phyloP scores from a whole-genome alignment of 2,113 vertebrate genomes.

The Rostratula benghalensis region DNA sequence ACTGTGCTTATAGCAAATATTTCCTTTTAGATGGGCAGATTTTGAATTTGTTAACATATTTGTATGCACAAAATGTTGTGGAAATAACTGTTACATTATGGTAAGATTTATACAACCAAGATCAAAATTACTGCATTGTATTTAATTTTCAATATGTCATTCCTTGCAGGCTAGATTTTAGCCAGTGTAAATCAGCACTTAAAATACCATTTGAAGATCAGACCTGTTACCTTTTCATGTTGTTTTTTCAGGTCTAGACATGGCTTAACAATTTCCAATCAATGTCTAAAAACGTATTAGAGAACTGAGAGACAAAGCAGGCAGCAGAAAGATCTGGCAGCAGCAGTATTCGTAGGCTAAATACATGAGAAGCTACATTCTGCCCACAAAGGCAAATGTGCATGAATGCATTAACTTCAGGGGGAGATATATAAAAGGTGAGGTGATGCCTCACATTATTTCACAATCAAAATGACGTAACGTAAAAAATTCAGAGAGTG shows the following conservation, averaged over 20 bases:
- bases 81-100: not conserved
- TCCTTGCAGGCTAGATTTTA: slow-evolving; percentile 17
- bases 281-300: slow-evolving; percentile 35
- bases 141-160: not conserved
- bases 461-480: not conserved
- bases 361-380: not conserved
- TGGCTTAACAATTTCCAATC: slow-evolving; percentile 47
- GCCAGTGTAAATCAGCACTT: slow-evolving; percentile 35
- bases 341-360: not conserved
- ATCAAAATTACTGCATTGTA: not conserved
- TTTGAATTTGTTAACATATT: not conserved
- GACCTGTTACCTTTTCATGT: slow-evolving; percentile 37
- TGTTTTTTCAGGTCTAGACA: slow-evolving; percentile 24
- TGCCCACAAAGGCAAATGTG: not conserved
- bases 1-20: not conserved
- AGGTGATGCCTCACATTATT: not conserved
- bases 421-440: not conserved
- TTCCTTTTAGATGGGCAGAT: not conserved
- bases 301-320: not conserved
- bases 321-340: not conserved
- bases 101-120: not conserved
- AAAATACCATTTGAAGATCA: slow-evolving; percentile 25
- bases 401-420: not conserved
- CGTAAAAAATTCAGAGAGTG: not conserved
- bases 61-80: not conserved